phyloP scores from a whole-genome alignment of 2,797 vertebrate genomes.

The Catostomus latipinnis region DNA sequence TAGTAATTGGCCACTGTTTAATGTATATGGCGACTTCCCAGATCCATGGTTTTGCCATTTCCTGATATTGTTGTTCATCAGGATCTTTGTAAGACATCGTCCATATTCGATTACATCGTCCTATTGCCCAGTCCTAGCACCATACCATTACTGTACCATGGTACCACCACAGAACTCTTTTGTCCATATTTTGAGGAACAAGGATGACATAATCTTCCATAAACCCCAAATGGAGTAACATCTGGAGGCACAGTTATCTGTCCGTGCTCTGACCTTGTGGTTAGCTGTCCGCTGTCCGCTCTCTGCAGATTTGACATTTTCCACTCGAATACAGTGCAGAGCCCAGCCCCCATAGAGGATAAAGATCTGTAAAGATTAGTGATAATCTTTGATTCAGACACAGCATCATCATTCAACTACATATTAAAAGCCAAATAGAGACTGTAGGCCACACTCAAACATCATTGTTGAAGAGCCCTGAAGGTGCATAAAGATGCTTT shows the following conservation, averaged over 20 bases:
- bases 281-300: slow-evolving; percentile 4
- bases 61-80: too few relatives aligned
- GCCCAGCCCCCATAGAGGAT: slow-evolving; percentile 65
- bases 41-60: too few relatives aligned
- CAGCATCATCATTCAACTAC: slow-evolving; percentile 66
- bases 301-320: not conserved
- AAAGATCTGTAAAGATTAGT: slow-evolving; percentile 79
- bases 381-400: slow-evolving; percentile 78
- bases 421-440: slow-evolving; percentile 63
- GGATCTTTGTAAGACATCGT: too few relatives aligned
- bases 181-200: not conserved
- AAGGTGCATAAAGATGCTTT: too few relatives aligned
- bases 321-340: not conserved
- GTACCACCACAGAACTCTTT: too few relatives aligned
- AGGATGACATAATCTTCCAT: not conserved
- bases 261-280: not conserved
- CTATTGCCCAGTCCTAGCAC: not conserved
- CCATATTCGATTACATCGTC: too few relatives aligned
- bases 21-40: too few relatives aligned
- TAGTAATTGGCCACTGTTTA: too few relatives aligned
- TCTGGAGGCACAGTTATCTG: slow-evolving; percentile 3
- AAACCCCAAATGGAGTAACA: slow-evolving; percentile 1
- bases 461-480: too few relatives aligned
- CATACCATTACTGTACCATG: not conserved
- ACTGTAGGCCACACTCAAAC: slow-evolving; percentile 44